These are phyloP conservation scores for Lottia gigantea DNA, from an alignment of 2,888 invertebrate genomes.

Conservation along the genomic window DNA sequence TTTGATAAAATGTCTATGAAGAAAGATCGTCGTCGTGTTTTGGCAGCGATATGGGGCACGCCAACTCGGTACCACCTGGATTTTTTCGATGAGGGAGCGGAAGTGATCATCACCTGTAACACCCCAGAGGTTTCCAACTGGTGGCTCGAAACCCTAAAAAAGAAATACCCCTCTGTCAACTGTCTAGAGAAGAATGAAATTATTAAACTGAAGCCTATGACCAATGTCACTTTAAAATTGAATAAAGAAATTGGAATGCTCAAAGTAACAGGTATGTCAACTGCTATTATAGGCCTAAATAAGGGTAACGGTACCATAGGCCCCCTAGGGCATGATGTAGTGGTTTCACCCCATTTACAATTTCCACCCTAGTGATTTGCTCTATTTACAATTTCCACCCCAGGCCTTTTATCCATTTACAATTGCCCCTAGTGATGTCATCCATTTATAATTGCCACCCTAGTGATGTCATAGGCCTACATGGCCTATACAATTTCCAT, in stretches of 20 bases:
- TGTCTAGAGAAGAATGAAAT: slow-evolving; percentile 54
- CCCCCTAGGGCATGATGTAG: too few relatives aligned
- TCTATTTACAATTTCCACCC: too few relatives aligned
- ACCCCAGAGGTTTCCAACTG: slow-evolving; percentile 49
- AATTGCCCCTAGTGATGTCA: too few relatives aligned
- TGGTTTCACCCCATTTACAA: too few relatives aligned
- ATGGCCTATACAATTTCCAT: too few relatives aligned
- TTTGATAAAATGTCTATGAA: slow-evolving; percentile 37
- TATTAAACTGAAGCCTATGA: slow-evolving; percentile 52
- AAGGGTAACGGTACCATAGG: too few relatives aligned
- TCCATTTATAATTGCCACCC: too few relatives aligned
- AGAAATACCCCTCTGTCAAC: slow-evolving; percentile 48
- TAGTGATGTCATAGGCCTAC: too few relatives aligned
- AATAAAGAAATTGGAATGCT: slow-evolving; percentile 54
- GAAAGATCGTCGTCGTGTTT: slow-evolving; percentile 50
- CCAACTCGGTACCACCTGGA: slow-evolving; percentile 58
- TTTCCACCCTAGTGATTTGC: too few relatives aligned
- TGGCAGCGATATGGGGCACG: slow-evolving; percentile 56
- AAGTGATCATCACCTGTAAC: slow-evolving; percentile 52
- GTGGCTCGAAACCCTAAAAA: slow-evolving; percentile 57
- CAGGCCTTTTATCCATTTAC: too few relatives aligned
- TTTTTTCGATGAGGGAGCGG: slow-evolving; percentile 58
- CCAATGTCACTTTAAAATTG: slow-evolving; percentile 53
- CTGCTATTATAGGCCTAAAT: too few relatives aligned
- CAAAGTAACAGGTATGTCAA: slow-evolving; percentile 40